Percentiles rank a stretch among this genome's conserved stretches.
Conservation (phyloP, 2,888 invertebrate species). For the Andricus curvator region DNA sequence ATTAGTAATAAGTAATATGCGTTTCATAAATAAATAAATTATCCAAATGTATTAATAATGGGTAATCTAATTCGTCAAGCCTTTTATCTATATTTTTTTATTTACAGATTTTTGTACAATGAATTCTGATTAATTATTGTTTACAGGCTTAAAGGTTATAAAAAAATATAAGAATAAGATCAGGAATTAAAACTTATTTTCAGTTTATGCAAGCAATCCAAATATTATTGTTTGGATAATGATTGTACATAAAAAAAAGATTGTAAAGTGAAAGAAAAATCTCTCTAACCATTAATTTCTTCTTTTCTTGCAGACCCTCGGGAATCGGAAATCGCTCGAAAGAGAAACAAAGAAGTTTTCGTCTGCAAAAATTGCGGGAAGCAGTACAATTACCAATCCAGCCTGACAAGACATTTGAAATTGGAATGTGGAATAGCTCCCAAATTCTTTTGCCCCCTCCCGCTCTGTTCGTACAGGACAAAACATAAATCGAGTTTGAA, state of each 20-base stretch:
- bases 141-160: neutral
- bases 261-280: neutral
- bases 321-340: neutral
- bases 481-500: conserved; percentile 72
- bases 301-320: conserved; percentile 10
- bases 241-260: neutral
- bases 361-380: conserved; percentile 78
- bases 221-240: neutral
- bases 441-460: conserved; percentile 13
- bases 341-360: neutral
- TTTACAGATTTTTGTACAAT: neutral
- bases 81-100: neutral
- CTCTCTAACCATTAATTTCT: conserved; percentile 5
- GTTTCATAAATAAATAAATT: neutral
- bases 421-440: conserved; percentile 60
- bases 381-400: conserved; percentile 77
- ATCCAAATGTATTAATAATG: neutral
- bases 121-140: neutral
- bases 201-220: too few relatives aligned
- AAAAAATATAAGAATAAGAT: too few relatives aligned
- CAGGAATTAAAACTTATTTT: too few relatives aligned
- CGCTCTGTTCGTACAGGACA: conserved; percentile 69
- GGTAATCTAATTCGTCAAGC: neutral
- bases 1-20: neutral
- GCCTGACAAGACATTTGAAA: conserved; percentile 72